These are phyloP conservation scores for Acronicta aceris DNA, from an alignment of 2,888 invertebrate genomes.

Conservation along the genomic window DNA sequence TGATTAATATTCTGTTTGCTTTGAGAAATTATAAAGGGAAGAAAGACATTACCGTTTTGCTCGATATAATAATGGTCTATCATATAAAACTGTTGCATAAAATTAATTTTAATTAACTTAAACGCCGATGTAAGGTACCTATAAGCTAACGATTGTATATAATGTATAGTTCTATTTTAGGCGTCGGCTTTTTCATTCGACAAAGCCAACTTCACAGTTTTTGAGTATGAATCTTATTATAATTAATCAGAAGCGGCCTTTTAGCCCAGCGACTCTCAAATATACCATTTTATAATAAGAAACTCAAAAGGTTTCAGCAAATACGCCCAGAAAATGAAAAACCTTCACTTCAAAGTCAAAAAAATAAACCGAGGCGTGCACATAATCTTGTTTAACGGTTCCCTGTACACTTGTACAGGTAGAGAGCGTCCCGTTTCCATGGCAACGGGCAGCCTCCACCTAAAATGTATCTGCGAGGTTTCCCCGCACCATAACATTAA, in stretches of 20 bases:
- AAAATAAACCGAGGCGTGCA: slow-evolving; percentile 23
- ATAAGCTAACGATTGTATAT: too few relatives aligned
- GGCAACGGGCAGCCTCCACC: slow-evolving; percentile 65
- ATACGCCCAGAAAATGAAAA: slow-evolving; percentile 23
- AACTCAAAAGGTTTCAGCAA: slow-evolving; percentile 13
- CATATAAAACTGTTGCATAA: too few relatives aligned
- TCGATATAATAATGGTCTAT: too few relatives aligned
- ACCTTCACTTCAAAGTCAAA: slow-evolving; percentile 29
- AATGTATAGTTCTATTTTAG: too few relatives aligned
- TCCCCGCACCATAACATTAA: slow-evolving; percentile 64
- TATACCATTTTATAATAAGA: neutral
- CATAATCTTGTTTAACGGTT: slow-evolving; percentile 40
- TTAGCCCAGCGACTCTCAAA: too few relatives aligned
- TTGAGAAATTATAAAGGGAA: neutral
- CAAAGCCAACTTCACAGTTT: too few relatives aligned
- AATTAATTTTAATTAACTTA: too few relatives aligned
- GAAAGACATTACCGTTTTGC: neutral
- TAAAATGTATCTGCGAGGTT: slow-evolving; percentile 54
- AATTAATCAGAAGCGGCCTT: too few relatives aligned
- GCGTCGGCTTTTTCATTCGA: too few relatives aligned
- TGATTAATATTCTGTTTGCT: neutral
- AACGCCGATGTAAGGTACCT: too few relatives aligned
- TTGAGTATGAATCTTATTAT: too few relatives aligned
- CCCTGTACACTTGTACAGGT: slow-evolving; percentile 41
- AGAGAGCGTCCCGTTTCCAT: slow-evolving; percentile 68